Percentiles rank a stretch among this genome's conserved stretches.
Conservation (phyloP, 2,113 vertebrate species). For the Colistium nudipinnis region DNA sequence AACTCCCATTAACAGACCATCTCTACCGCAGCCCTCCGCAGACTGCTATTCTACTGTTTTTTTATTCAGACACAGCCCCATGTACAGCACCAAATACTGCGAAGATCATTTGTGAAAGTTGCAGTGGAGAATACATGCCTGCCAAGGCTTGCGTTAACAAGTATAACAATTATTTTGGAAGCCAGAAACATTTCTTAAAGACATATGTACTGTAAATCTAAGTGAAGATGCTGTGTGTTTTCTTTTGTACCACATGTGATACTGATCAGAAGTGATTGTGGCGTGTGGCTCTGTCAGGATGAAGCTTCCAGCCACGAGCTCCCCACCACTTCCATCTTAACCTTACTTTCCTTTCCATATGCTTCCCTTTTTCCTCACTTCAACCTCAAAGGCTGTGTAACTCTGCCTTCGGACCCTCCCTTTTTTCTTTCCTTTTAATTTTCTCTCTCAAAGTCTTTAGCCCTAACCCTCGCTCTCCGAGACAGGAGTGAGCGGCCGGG, state of each 20-base stretch:
- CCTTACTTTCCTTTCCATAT: not conserved
- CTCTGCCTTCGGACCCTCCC: constrained; percentile 1
- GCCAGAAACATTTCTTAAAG: not conserved
- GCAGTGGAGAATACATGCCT: not conserved
- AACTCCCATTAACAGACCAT: no score
- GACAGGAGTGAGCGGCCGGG: constrained; percentile 54
- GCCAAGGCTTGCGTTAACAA: not conserved
- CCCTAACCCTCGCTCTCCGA: constrained; percentile 50
- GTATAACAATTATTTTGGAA: not conserved
- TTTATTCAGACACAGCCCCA: no score
- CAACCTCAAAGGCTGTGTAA: not conserved
- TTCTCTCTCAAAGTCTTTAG: constrained; percentile 58
- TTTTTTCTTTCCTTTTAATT: constrained; percentile 59
- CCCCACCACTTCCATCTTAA: not conserved
- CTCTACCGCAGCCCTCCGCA: no score
- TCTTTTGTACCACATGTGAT: no score
- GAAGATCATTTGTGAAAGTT: no score
- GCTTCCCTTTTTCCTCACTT: not conserved
- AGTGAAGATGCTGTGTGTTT: not conserved
- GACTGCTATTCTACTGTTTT: no score
- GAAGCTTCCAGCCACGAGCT: not conserved
- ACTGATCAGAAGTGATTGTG: not conserved
- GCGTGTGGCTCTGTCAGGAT: not conserved
- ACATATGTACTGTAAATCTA: not conserved
- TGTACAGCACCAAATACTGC: no score